Conservation (phyloP, 2,113 vertebrate genomes). For the Mugil cephalus region DNA sequence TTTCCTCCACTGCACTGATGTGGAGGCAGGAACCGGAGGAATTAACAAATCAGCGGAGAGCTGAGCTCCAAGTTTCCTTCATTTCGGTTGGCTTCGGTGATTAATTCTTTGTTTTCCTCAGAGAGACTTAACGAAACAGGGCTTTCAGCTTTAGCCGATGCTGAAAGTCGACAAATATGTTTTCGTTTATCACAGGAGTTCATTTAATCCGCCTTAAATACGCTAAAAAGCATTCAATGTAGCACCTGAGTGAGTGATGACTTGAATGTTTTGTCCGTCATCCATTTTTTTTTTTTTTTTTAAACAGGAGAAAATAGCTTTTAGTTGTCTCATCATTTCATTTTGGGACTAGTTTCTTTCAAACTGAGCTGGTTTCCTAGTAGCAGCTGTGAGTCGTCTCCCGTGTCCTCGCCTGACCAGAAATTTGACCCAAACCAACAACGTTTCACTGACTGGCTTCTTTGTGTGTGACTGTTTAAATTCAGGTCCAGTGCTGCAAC, state of each 20-base stretch:
- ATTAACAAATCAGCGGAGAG: too few relatives aligned
- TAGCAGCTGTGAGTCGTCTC: too few relatives aligned
- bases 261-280: background rate
- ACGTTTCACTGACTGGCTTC: background rate
- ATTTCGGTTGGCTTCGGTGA: background rate
- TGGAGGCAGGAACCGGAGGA: too few relatives aligned
- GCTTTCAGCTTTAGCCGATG: too few relatives aligned
- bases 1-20: too few relatives aligned
- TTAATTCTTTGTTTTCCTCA: background rate
- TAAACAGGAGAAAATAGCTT: background rate
- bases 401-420: background rate
- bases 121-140: too few relatives aligned
- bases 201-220: too few relatives aligned
- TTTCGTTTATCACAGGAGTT: too few relatives aligned
- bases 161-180: too few relatives aligned
- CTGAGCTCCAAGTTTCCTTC: background rate
- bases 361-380: too few relatives aligned
- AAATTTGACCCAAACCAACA: background rate
- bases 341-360: background rate
- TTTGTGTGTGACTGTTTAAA: conserved; percentile 4
- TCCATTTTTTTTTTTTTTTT: background rate
- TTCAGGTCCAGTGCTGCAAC: conserved; percentile 35
- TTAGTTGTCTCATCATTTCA: background rate
- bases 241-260: background rate
- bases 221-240: background rate